Evolutionary conservation across 2,797 vertebrate species (phyloP).

Genomic region (Tangara arthus): DNA sequence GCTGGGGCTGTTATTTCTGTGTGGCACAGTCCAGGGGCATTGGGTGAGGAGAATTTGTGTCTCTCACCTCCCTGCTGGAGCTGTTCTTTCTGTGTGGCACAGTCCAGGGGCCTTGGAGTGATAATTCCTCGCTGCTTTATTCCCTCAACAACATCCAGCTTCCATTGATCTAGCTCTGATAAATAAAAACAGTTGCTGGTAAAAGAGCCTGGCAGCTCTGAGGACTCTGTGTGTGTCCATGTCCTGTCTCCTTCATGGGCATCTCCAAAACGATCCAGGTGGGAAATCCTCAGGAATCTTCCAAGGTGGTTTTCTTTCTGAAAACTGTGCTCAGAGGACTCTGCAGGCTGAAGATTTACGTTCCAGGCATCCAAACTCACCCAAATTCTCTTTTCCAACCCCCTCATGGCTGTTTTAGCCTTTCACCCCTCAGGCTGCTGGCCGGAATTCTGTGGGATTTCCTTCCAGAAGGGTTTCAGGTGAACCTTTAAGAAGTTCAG

Average conservation of each 20-base stretch:
- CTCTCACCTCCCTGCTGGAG: background rate
- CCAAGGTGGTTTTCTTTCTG: fast-evolving
- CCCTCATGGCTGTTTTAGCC: background rate
- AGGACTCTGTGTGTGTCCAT: background rate
- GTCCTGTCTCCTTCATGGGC: background rate
- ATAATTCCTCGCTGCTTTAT: background rate
- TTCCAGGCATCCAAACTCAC: background rate
- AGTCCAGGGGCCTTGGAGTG: background rate
- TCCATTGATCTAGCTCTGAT: background rate
- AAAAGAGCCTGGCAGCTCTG: background rate
- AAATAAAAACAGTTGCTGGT: background rate
- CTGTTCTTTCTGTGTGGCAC: background rate
- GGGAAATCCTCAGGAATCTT: background rate
- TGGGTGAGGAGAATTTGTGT: background rate
- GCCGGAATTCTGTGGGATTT: background rate
- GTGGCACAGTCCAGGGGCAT: background rate
- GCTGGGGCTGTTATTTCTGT: background rate
- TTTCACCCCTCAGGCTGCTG: background rate
- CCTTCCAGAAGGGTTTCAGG: background rate
- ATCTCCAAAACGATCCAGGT: background rate
- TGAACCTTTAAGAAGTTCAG: background rate
- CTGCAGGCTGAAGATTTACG: background rate
- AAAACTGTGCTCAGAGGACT: background rate
- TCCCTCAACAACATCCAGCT: background rate
- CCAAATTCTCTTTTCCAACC: background rate